phyloP scores from a whole-genome alignment of 2,888 invertebrate genomes.

The Atethmia centrago region DNA sequence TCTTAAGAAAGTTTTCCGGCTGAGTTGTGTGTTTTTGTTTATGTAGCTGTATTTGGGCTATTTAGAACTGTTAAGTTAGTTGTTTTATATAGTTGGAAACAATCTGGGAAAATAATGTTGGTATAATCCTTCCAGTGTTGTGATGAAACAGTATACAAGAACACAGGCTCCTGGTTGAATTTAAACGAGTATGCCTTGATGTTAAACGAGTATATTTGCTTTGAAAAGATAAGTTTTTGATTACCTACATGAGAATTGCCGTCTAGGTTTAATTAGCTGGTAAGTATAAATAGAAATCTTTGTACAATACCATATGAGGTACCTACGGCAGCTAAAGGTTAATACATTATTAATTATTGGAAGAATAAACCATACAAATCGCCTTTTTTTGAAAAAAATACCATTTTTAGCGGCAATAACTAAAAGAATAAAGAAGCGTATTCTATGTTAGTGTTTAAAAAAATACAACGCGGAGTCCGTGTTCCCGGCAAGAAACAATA shows the following conservation, averaged over 20 bases:
- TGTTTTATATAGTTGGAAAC: constrained; percentile 55
- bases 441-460: background rate
- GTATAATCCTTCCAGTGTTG: constrained; percentile 39
- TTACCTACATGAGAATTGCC: background rate
- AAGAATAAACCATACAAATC: background rate
- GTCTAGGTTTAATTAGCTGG: constrained; percentile 16
- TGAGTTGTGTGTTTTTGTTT: constrained; percentile 54
- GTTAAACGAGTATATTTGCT: constrained; percentile 28
- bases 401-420: background rate
- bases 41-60: constrained; percentile 35
- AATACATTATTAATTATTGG: background rate
- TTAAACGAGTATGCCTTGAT: constrained; percentile 25
- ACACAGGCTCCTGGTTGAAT: constrained; percentile 17
- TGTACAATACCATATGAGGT: background rate
- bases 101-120: constrained; percentile 56
- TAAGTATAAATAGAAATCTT: constrained; percentile 1
- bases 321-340: too few relatives aligned
- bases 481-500: constrained; percentile 15
- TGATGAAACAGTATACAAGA: constrained; percentile 29
- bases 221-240: constrained; percentile 26
- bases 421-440: background rate
- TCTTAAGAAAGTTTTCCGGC: constrained; percentile 50
- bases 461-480: background rate
- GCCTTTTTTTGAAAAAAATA: background rate
- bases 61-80: constrained; percentile 51